These are phyloP conservation scores for Misgurnus mizolepis DNA, from an alignment of 2,113 vertebrate species.

Conservation along the genomic window DNA sequence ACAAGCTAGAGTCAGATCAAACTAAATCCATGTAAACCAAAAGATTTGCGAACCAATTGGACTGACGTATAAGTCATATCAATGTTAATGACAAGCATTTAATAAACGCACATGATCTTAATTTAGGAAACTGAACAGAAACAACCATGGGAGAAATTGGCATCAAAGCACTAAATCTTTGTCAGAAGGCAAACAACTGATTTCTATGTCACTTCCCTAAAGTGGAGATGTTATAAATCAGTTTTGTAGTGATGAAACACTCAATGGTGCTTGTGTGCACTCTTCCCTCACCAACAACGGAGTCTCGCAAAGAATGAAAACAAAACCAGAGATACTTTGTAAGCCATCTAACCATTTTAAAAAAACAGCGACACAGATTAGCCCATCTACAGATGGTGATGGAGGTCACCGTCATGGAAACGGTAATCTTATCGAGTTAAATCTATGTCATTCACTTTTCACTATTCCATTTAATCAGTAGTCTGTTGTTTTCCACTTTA, in stretches of 20 bases:
- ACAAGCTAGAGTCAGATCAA: too few species aligned
- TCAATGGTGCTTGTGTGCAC: constrained; percentile 8
- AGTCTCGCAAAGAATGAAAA: background rate
- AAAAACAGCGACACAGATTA: constrained; percentile 14
- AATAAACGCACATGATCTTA: too few species aligned
- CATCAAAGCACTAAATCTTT: background rate
- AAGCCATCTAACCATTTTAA: background rate
- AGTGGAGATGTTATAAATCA: background rate
- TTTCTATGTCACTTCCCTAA: background rate
- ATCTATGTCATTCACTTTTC: constrained; percentile 33
- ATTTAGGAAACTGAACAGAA: too few species aligned
- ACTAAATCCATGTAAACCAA: too few species aligned
- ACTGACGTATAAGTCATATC: too few species aligned
- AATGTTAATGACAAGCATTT: too few species aligned
- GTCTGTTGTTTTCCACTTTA: background rate
- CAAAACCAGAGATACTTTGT: background rate
- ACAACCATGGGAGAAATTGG: too few species aligned
- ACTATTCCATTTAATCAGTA: background rate
- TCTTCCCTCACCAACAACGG: background rate
- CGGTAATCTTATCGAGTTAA: constrained; percentile 47
- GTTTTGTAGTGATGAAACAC: background rate
- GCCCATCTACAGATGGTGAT: background rate
- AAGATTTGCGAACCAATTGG: too few species aligned
- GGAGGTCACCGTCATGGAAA: constrained; percentile 44
- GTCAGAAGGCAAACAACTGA: background rate